phyloP scores from a whole-genome alignment of 2,797 vertebrate genomes.

The Scomberomorus guttatus region DNA sequence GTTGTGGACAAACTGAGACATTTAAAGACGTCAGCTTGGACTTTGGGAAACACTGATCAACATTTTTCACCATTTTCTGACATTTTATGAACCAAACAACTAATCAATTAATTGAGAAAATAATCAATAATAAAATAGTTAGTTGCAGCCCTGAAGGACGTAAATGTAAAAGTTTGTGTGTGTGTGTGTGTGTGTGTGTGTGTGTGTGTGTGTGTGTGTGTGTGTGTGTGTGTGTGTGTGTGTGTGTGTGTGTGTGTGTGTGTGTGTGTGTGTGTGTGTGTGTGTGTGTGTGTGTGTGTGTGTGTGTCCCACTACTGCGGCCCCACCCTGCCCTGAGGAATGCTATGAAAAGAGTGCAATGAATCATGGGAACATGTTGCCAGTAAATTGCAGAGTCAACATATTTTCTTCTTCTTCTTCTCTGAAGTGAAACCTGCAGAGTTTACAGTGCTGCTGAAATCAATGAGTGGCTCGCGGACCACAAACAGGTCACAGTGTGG shows the following conservation, averaged over 20 bases:
- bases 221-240: conserved; percentile 28
- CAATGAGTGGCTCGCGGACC: neutral
- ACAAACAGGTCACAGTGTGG: neutral
- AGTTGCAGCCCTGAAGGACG: conserved; percentile 1
- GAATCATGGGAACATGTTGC: conserved; percentile 60
- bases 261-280: conserved; percentile 2
- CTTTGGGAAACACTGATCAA: too few species aligned
- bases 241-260: conserved; percentile 22
- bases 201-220: conserved; percentile 34
- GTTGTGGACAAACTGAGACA: too few species aligned
- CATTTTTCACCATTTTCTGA: too few species aligned
- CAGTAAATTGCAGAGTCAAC: conserved; percentile 54
- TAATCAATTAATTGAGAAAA: too few species aligned
- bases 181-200: conserved; percentile 26
- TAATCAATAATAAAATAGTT: too few species aligned
- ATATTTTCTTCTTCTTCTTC: conserved; percentile 36
- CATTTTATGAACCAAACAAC: too few species aligned
- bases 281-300: too few species aligned
- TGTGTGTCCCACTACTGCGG: neutral
- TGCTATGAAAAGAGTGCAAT: conserved; percentile 58
- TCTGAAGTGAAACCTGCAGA: conserved; percentile 27
- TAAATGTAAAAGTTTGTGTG: neutral
- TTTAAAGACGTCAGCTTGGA: too few species aligned
- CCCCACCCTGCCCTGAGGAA: conserved; percentile 65
- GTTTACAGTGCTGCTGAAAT: neutral